Conservation (phyloP, 2,797 vertebrate genomes). For the Adrianichthys oophorus region DNA sequence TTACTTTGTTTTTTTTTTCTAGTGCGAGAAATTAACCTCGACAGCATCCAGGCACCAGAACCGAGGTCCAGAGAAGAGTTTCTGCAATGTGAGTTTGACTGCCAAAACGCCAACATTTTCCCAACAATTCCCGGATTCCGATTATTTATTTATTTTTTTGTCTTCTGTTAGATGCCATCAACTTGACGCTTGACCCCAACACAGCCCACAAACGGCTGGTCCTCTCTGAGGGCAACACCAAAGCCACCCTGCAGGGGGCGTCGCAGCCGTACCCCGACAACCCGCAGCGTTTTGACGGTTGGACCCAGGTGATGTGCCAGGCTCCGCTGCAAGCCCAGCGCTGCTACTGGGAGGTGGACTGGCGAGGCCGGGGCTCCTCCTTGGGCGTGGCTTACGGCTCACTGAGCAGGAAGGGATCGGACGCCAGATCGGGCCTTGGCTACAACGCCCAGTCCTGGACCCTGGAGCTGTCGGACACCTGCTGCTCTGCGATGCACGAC, state of each 20-base stretch:
- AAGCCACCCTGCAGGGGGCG: slow-evolving; percentile 68
- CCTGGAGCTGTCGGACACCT: slow-evolving; percentile 81
- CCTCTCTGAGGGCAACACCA: slow-evolving; percentile 73
- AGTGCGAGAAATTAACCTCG: slow-evolving; percentile 78
- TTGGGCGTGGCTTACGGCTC: slow-evolving; percentile 72
- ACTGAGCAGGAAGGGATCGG: slow-evolving; percentile 69
- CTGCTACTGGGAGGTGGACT: slow-evolving; percentile 83
- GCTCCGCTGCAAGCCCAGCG: slow-evolving; percentile 52
- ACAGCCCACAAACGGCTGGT: slow-evolving; percentile 73
- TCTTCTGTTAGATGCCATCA: slow-evolving; percentile 61
- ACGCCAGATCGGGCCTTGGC: slow-evolving; percentile 74
- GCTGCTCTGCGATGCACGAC: slow-evolving; percentile 78
- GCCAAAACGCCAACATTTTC: not conserved
- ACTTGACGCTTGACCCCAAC: slow-evolving; percentile 72
- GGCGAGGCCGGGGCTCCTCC: slow-evolving; percentile 77
- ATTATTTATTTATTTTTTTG: not conserved
- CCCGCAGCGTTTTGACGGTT: slow-evolving; percentile 75
- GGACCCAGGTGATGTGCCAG: slow-evolving; percentile 77
- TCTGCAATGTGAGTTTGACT: slow-evolving; percentile 74
- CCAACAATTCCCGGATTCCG: not conserved
- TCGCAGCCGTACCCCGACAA: slow-evolving; percentile 47
- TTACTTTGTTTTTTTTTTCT: slow-evolving; percentile 1
- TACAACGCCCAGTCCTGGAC: slow-evolving; percentile 83
- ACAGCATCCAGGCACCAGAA: slow-evolving; percentile 78
- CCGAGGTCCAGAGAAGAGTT: slow-evolving; percentile 79